Conservation (phyloP, 1,140 invertebrate genomes). For the Bombus affinis region DNA sequence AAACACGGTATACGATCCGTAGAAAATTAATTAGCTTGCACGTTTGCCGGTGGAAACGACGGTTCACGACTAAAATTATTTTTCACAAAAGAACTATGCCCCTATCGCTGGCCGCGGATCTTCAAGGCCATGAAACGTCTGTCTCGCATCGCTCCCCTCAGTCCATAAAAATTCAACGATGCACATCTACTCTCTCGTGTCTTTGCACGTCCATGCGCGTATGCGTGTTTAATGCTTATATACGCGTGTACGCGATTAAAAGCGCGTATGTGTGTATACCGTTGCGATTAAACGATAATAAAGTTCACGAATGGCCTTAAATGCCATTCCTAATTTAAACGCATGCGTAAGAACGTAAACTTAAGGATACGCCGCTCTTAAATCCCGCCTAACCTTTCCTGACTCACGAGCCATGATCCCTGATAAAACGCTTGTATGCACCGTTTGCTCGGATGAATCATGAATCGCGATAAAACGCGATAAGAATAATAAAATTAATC, state of each 20-base stretch:
- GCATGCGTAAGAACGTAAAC: slow-evolving; percentile 45
- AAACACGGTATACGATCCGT: slow-evolving; percentile 37
- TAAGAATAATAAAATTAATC: slow-evolving; percentile 17
- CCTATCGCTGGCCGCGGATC: slow-evolving; percentile 51
- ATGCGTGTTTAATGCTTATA: too few relatives aligned
- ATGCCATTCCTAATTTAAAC: slow-evolving; percentile 51
- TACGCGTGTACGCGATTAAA: slow-evolving; percentile 24
- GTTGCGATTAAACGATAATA: slow-evolving; percentile 52
- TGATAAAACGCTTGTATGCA: slow-evolving; percentile 21
- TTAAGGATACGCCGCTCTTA: slow-evolving; percentile 34
- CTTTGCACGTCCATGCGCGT: not conserved
- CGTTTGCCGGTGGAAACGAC: slow-evolving; percentile 24
- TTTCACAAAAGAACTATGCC: slow-evolving; percentile 53
- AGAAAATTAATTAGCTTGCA: slow-evolving; percentile 43
- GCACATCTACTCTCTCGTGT: slow-evolving; percentile 50
- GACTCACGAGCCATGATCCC: not conserved
- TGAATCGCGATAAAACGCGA: slow-evolving; percentile 34
- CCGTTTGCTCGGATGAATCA: slow-evolving; percentile 30
- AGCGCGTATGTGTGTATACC: not conserved
- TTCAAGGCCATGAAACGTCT: slow-evolving; percentile 58
- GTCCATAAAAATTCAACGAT: slow-evolving; percentile 58
- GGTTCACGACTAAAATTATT: slow-evolving; percentile 54
- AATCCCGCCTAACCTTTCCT: slow-evolving; percentile 25
- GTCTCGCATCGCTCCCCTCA: slow-evolving; percentile 56
- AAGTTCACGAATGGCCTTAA: slow-evolving; percentile 51